Percentiles rank a stretch among this genome's conserved stretches.
These are phyloP conservation scores for Plectropomus leopardus DNA, from an alignment of 2,113 vertebrate genomes.

Conservation along the genomic window DNA sequence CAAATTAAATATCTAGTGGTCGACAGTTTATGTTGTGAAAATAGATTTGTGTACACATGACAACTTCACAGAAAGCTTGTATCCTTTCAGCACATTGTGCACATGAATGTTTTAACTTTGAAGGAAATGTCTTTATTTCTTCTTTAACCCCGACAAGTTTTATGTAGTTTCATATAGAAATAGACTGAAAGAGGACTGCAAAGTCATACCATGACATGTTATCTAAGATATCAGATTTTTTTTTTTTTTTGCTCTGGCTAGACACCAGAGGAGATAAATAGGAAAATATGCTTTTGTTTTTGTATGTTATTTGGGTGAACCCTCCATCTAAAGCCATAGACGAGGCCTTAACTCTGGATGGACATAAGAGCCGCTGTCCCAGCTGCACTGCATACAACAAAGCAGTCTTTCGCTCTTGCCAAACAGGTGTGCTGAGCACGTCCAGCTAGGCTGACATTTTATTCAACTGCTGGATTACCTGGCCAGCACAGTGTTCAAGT, in stretches of 20 bases:
- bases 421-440: constrained; percentile 54
- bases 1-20: no score
- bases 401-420: not conserved
- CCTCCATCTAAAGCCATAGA: constrained; percentile 26
- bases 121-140: not conserved
- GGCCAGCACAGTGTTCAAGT: constrained; percentile 46
- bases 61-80: no score
- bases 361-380: constrained; percentile 11
- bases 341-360: constrained; percentile 16
- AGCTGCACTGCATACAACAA: constrained; percentile 6
- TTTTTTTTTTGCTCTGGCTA: not conserved
- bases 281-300: constrained; percentile 8
- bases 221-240: no score
- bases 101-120: not conserved
- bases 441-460: constrained; percentile 54
- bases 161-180: not conserved
- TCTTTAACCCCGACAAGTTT: not conserved
- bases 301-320: constrained; percentile 20
- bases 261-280: not conserved
- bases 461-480: constrained; percentile 61
- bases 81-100: not conserved
- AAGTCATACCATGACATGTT: not conserved
- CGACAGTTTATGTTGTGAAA: no score
- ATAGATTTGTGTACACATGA: no score
- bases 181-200: not conserved